Evolutionary conservation across 2,113 vertebrate genomes (phyloP).

Genomic region (Myocastor coypus): DNA sequence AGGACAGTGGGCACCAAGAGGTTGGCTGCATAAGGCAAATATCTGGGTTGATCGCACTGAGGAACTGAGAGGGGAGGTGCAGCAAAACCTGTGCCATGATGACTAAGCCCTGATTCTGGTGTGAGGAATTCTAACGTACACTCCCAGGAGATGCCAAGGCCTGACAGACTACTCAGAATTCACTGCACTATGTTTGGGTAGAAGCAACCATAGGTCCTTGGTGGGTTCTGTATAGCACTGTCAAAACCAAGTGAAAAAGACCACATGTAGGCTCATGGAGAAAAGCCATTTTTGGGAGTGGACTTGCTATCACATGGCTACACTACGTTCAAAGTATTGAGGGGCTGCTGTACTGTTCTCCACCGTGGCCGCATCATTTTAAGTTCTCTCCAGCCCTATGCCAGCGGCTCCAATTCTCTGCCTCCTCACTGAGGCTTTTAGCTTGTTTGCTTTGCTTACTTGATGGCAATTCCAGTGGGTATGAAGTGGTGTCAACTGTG

Average conservation of each 20-base stretch:
- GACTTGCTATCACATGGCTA: neutral
- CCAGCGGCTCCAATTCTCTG: neutral
- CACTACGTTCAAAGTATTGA: neutral
- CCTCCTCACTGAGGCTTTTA: neutral
- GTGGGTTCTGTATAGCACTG: neutral
- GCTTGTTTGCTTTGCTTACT: too few species aligned
- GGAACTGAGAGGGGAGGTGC: neutral
- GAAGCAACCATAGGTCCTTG: neutral
- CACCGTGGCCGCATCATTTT: neutral
- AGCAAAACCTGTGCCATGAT: neutral
- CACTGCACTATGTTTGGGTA: neutral
- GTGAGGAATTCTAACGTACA: neutral
- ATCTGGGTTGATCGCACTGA: neutral
- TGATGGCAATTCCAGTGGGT: neutral
- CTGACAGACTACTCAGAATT: neutral
- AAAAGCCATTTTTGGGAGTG: neutral
- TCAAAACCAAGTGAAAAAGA: conserved; percentile 7
- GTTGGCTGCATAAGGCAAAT: neutral
- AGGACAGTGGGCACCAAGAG: neutral
- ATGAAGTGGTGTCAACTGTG: neutral
- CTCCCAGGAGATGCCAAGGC: neutral
- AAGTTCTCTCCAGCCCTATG: neutral
- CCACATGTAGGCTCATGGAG: neutral
- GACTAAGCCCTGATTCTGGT: neutral
- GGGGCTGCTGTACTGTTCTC: neutral